These are phyloP conservation scores for Trimorus sp. DNA, from an alignment of 2,888 invertebrate species.

Conservation along the genomic window DNA sequence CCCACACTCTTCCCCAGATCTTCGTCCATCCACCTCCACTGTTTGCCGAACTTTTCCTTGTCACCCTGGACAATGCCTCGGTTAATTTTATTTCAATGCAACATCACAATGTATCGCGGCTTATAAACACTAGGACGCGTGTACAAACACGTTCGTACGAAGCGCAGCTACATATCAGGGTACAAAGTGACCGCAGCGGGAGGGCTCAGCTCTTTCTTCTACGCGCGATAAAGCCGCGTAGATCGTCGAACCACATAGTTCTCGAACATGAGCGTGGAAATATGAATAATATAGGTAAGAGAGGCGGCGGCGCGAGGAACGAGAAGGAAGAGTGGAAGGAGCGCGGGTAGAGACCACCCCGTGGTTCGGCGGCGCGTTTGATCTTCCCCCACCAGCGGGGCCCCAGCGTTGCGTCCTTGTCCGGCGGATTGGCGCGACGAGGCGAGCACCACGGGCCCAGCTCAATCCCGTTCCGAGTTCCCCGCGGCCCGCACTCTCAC, in stretches of 20 bases:
- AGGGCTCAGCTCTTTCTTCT: conserved; percentile 59
- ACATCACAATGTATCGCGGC: conserved; percentile 18
- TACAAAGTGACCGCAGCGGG: conserved; percentile 68
- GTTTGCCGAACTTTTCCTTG: too few relatives aligned
- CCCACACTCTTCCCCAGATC: too few relatives aligned
- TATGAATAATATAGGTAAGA: conserved; percentile 65
- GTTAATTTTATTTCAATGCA: conserved; percentile 6
- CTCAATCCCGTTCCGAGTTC: conserved; percentile 48
- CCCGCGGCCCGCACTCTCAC: conserved; percentile 58
- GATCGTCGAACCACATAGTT: conserved; percentile 65
- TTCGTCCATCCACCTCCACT: too few relatives aligned
- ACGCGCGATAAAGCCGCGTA: conserved; percentile 60
- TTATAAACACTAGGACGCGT: conserved; percentile 49
- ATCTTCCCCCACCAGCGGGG: conserved; percentile 70
- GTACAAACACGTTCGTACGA: conserved; percentile 44
- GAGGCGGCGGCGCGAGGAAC: conserved; percentile 62
- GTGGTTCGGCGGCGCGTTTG: conserved; percentile 80
- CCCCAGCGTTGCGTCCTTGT: conserved; percentile 64
- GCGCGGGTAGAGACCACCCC: conserved; percentile 77
- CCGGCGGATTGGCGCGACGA: conserved; percentile 68
- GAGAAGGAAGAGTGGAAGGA: conserved; percentile 65
- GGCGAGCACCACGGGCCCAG: conserved; percentile 69
- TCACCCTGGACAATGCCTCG: conserved; percentile 12
- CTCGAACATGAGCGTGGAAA: conserved; percentile 67
- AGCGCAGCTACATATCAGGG: conserved; percentile 61